Evolutionary conservation across 2,888 invertebrate species (phyloP).

Genomic region (Himalopsyche anomala): DNA sequence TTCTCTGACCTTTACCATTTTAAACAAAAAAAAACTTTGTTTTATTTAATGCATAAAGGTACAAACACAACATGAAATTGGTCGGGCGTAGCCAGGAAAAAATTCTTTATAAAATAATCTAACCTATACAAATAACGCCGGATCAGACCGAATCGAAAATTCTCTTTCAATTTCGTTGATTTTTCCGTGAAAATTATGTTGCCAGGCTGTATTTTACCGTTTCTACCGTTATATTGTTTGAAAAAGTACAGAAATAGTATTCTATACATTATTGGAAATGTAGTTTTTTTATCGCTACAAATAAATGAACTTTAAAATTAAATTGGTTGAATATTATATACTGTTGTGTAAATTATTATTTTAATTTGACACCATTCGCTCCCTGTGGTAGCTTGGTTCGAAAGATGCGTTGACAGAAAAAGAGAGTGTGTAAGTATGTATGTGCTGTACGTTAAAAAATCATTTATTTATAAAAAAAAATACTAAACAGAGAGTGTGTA

Average conservation of each 20-base stretch:
- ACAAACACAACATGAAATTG: background rate
- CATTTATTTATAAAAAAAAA: no score
- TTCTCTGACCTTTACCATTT: background rate
- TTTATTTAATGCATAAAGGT: background rate
- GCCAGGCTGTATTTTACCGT: background rate
- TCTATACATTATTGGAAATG: background rate
- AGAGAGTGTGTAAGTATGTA: no score
- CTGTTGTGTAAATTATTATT: no score
- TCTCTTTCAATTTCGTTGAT: background rate
- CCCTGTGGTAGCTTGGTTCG: no score
- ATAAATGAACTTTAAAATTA: background rate
- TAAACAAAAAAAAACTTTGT: background rate
- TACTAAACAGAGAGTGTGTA: no score
- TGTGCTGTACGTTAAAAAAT: no score
- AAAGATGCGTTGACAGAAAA: no score
- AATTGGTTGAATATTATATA: background rate
- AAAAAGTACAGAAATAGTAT: background rate
- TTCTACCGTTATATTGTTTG: background rate
- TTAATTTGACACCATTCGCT: no score
- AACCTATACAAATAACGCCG: background rate
- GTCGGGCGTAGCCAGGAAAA: background rate
- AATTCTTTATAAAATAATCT: background rate
- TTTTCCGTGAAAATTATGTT: background rate
- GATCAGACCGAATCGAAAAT: background rate
- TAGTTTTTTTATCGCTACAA: background rate